Base-by-base conservation (phyloP, 2,797 vertebrate species). In the Erithacus rubecula region DNA sequence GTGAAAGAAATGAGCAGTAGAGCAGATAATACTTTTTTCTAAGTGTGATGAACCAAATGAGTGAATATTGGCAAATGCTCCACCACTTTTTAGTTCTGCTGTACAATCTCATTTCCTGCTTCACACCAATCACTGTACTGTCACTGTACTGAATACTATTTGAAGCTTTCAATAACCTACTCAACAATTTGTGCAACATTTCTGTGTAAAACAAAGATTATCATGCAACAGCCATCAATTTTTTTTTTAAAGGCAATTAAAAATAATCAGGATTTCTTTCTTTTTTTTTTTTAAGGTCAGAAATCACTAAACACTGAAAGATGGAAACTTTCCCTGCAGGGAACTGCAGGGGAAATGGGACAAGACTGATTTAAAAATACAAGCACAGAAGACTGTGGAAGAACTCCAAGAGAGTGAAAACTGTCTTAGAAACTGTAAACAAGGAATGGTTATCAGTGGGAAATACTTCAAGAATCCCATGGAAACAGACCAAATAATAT, bases 401-500 rank as follows among this genome's bases (percentile, higher is more conserved):
- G 60, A 92, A 78, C 80, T 91, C 91, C 92, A 96, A 90, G 77
- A 92, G 11, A 88, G 58, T 55, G 89, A 91, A 91, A 81, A 87
- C 84, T 69, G 85, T 84, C 93, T 96, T 87, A 96, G 94, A 97
- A 97, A 96, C 71, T 83, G 81, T 83, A 95, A 72, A 83, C 88
- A 90, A 95, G 95, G 63, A 92, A n/a, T 41, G n/a, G 75, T 96
- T 97, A 96, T 97, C 85, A 94, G 83, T 88, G 51, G 83, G 74
- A 87, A 96, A 95, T 94, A 62, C 94, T 87, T 95, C 58, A 93
- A 87, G 93, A 96, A 94, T 79, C 78, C 67, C 77, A 91, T 56
- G 84, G 93, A 93, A 95, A 96, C 95, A 55, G 49, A 94, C 37
- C 71, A 95, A 97, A 95, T 85, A 94, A 93, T 93, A 96, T 94